These are phyloP conservation scores for Drosophila navojoa DNA, from an alignment of 1,140 invertebrate species.

Conservation along the genomic window DNA sequence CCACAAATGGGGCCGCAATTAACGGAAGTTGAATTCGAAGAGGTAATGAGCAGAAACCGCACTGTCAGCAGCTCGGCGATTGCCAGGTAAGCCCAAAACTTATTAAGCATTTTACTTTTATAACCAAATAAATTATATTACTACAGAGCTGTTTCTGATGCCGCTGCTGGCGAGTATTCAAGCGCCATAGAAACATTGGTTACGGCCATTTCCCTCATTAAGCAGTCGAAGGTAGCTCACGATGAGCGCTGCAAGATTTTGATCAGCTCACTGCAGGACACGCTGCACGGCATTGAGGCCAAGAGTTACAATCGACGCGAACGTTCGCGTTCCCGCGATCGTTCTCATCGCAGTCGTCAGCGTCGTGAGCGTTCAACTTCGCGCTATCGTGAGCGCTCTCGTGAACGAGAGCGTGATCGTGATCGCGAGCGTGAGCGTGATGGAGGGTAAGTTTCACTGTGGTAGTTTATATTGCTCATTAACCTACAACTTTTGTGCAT, in stretches of 20 bases:
- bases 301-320: conserved; percentile 84
- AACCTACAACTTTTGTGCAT: background rate
- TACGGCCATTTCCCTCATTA: conserved; percentile 99
- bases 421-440: conserved; percentile 89
- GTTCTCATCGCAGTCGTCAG: conserved; percentile 88
- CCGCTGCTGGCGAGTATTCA: conserved; percentile 97
- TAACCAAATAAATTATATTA: background rate
- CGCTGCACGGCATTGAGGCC: conserved; percentile 89
- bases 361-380: conserved; percentile 92
- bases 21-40: conserved; percentile 98
- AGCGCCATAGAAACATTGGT: conserved; percentile 99
- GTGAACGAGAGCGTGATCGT: conserved; percentile 88
- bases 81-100: conserved; percentile 84
- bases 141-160: conserved; percentile 96
- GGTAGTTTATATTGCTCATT: background rate
- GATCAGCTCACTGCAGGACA: conserved; percentile 98
- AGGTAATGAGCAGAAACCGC: conserved; percentile 98
- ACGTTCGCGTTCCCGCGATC: conserved; percentile 90
- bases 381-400: conserved; percentile 88
- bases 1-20: conserved; percentile 88
- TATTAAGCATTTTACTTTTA: background rate
- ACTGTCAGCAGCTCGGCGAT: conserved; percentile 99
- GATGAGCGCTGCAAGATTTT: conserved; percentile 99
- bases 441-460: conserved; percentile 77
- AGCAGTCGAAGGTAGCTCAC: conserved; percentile 98